Percentiles rank a stretch among this genome's conserved stretches.
Evolutionary conservation across 2,797 vertebrate genomes (phyloP).

Genomic region (Lateolabrax maculatus): DNA sequence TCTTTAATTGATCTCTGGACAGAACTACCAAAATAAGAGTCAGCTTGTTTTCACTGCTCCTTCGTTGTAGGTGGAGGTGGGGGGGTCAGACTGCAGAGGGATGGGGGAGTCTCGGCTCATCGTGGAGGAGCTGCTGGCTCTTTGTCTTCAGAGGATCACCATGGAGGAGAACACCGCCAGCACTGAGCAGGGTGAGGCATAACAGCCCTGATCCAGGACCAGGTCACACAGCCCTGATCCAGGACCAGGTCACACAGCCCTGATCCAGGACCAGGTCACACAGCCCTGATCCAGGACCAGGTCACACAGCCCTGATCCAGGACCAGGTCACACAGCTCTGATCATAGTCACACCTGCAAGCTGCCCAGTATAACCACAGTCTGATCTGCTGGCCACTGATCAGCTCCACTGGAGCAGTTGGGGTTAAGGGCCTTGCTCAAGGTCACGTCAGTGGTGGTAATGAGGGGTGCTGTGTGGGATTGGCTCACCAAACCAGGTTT

Average conservation of each 20-base stretch:
- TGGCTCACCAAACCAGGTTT: too few species aligned
- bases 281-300: too few species aligned
- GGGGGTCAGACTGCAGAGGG: not conserved
- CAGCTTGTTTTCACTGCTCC: not conserved
- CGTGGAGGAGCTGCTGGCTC: constrained; percentile 62
- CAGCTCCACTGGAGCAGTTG: too few species aligned
- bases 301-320: too few species aligned
- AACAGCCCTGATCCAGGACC: not conserved
- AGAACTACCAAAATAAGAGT: not conserved
- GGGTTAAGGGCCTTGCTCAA: too few species aligned
- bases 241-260: not conserved
- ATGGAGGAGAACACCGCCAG: constrained; percentile 49
- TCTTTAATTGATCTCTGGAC: too few species aligned
- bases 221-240: not conserved
- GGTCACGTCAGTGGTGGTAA: too few species aligned
- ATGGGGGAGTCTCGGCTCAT: constrained; percentile 52
- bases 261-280: not conserved
- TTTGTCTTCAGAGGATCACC: constrained; percentile 63
- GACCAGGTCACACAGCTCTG: too few species aligned
- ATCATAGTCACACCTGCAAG: too few species aligned
- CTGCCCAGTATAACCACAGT: too few species aligned
- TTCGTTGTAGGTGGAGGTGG: not conserved
- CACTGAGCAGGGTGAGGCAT: constrained; percentile 58
- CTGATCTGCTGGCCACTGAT: too few species aligned
- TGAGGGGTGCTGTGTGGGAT: too few species aligned